Conservation (phyloP, 2,113 vertebrate species). For the Gadus chalcogrammus region DNA sequence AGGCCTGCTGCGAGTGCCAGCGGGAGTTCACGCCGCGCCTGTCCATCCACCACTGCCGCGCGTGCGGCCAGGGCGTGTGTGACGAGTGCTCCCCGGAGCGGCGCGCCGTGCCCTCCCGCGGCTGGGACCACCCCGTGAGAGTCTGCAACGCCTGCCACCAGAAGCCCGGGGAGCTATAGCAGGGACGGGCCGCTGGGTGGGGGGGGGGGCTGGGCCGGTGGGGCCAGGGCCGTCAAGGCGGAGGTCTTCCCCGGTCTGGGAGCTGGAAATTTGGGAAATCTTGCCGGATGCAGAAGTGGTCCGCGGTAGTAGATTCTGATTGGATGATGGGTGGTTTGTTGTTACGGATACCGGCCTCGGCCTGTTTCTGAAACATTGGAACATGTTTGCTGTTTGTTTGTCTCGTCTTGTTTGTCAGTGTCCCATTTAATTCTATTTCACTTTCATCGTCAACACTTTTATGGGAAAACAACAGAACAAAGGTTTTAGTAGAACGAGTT, state of each 20-base stretch:
- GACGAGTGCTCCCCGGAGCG: slow-evolving; percentile 89
- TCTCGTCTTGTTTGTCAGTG: slow-evolving; percentile 13
- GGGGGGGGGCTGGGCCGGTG: background rate
- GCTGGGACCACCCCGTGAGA: slow-evolving; percentile 97
- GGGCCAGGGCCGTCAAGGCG: background rate
- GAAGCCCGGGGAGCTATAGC: slow-evolving; percentile 95
- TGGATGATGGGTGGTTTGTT: too few species aligned
- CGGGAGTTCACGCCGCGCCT: slow-evolving; percentile 87
- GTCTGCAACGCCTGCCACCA: slow-evolving; percentile 93
- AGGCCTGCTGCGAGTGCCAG: slow-evolving; percentile 86
- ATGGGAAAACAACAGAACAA: slow-evolving; percentile 43
- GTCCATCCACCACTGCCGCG: slow-evolving; percentile 96
- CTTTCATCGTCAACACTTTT: slow-evolving; percentile 32
- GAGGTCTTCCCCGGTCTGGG: background rate
- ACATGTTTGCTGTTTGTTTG: too few species aligned
- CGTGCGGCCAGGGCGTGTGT: slow-evolving; percentile 96
- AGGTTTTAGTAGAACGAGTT: background rate
- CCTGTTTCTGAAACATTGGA: too few species aligned
- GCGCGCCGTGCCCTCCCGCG: slow-evolving; percentile 88
- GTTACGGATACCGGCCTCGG: too few species aligned
- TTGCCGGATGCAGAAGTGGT: background rate
- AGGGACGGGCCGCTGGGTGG: slow-evolving; percentile 8
- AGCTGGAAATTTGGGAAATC: too few species aligned
- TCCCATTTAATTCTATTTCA: slow-evolving; percentile 25
- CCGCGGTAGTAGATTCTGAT: background rate